Evolutionary conservation across 2,797 vertebrate species (phyloP), one percentile per base, ranked within the genome.

Genomic region (Myripristis murdjan): DNA sequence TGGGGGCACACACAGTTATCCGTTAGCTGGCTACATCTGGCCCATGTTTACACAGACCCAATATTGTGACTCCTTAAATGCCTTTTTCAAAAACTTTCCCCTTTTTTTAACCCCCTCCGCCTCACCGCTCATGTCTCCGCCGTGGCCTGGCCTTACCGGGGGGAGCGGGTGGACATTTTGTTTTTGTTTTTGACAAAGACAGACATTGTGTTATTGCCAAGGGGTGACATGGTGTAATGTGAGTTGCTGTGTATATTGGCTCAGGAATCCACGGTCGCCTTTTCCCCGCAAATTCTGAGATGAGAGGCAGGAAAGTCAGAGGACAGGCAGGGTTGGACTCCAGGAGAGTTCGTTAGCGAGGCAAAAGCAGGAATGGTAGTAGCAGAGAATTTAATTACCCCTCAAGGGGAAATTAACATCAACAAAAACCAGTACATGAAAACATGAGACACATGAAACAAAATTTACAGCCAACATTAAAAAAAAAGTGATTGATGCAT

Each of bases 111-210:
- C 77, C 77, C 59, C 58, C 22, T 67, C 52, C 41, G 67, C 81
- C 67, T 70, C 28, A 41, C 58, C 61, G 63, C 78, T 85, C 70
- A 73, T 23, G 12, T 83, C 48, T 64, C 12, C 7, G 0, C 53
- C 2, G 3, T 1, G 15, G 54, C 41, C 44, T 2, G n/a, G 15
- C 6, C 73, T 41, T 57, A 56, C n/a, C 52, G 75, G 71, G 73
- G 70, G 60, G 64, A 77, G 33, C 33, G 59, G 46, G 51, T 62
- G 56, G 74, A 87, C 81, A 46, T 87, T 88, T 76, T 88, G 73
- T 89, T 93, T 92, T 88, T 84, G 70, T 85, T 91, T 93, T 84
- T 73, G 61, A 93, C 93, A 93, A 93, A 93, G 91, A 86, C 85
- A 31, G 63, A 86, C 89, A 88, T 90, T 93, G 92, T 93, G 86